Percentiles rank a stretch among this genome's conserved stretches.
phyloP scores from a whole-genome alignment of 2,888 invertebrate genomes.

The Thecophora atra region DNA sequence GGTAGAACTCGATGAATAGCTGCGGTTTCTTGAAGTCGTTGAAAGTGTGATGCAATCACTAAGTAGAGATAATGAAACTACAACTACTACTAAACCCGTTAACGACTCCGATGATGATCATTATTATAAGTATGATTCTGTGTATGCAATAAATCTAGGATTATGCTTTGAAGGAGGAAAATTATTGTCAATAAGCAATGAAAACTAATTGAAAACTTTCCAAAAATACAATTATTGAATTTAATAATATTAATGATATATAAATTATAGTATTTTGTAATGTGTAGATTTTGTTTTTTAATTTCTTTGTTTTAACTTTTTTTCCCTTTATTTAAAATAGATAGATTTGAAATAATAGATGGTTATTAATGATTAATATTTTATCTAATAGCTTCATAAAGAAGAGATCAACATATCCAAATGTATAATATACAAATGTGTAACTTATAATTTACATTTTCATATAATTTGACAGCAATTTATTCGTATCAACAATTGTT shows the following conservation, averaged over 20 bases:
- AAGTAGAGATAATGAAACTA: slow-evolving; percentile 62
- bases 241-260: too few relatives aligned
- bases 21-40: slow-evolving; percentile 42
- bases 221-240: not conserved
- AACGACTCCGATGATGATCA: not conserved
- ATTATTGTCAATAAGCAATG: slow-evolving; percentile 2
- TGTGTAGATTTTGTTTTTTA: not conserved
- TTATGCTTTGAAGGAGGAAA: slow-evolving; percentile 18
- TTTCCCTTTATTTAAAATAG: not conserved
- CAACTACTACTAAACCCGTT: slow-evolving; percentile 42
- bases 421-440: too few relatives aligned
- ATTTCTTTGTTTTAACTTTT: too few relatives aligned
- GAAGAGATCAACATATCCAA: too few relatives aligned
- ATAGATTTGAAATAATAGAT: not conserved
- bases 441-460: too few relatives aligned
- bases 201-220: not conserved
- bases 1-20: slow-evolving; percentile 32
- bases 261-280: too few relatives aligned
- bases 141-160: not conserved
- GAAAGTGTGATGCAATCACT: slow-evolving; percentile 61
- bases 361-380: too few relatives aligned
- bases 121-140: not conserved
- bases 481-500: too few relatives aligned
- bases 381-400: too few relatives aligned
- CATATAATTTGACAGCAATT: too few relatives aligned